Evolutionary conservation across 2,113 vertebrate species (phyloP).

Genomic region (Orcinus orca): DNA sequence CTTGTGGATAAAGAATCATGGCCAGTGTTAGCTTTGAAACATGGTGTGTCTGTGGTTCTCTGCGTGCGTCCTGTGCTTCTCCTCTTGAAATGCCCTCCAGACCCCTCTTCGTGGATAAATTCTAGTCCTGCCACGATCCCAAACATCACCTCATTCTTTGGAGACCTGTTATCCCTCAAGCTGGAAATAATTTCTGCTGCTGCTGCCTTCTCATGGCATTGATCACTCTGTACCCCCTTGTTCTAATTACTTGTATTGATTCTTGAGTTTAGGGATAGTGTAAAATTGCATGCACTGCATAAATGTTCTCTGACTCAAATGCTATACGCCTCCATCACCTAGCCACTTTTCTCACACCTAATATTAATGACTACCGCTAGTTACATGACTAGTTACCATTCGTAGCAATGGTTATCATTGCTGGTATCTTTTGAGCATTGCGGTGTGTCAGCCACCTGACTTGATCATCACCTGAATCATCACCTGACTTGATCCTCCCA

Average conservation of each 20-base stretch:
- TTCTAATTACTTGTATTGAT: conserved; percentile 41
- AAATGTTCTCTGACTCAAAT: background rate
- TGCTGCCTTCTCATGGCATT: background rate
- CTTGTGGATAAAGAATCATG: background rate
- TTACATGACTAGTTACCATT: background rate
- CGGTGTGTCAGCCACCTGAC: rapidly evolving
- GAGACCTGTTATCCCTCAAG: background rate
- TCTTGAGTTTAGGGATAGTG: background rate
- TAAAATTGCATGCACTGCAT: background rate
- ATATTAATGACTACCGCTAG: rapidly evolving
- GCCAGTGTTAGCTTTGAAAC: background rate
- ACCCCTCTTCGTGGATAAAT: background rate
- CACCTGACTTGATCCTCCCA: background rate
- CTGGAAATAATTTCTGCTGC: background rate
- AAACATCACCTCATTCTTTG: background rate
- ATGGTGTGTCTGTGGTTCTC: rapidly evolving
- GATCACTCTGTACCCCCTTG: background rate
- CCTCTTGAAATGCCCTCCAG: background rate
- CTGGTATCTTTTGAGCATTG: rapidly evolving
- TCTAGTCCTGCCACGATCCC: background rate
- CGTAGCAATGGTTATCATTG: rapidly evolving
- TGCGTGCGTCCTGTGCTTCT: rapidly evolving
- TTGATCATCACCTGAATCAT: background rate
- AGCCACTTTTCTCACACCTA: background rate
- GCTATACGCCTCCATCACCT: rapidly evolving